A percentile compares a stretch with the other conserved stretches of the same genome.
Evolutionary conservation across 2,797 vertebrate genomes (phyloP).

Genomic region (Coccyzus lansbergi): DNA sequence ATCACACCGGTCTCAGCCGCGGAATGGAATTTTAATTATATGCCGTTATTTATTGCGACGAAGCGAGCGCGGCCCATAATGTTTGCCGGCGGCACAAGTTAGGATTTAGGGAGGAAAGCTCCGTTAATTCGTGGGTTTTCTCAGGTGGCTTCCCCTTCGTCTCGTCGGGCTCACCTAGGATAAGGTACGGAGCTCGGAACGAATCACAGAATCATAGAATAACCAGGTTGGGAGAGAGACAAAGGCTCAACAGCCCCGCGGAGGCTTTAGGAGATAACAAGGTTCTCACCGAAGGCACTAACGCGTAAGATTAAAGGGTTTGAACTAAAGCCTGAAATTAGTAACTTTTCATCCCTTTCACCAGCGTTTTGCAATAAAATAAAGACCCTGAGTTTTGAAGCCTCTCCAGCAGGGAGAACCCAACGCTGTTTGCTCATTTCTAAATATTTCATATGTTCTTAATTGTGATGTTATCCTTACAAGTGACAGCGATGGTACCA

Average conservation of each 20-base stretch:
- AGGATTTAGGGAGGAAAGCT: conserved; percentile 58
- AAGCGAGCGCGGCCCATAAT: neutral
- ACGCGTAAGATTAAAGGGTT: conserved; percentile 68
- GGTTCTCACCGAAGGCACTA: conserved; percentile 26
- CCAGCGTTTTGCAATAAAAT: conserved; percentile 65
- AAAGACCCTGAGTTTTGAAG: conserved; percentile 47
- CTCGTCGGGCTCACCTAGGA: conserved; percentile 50
- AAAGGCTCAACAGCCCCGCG: conserved; percentile 8
- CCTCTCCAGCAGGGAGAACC: neutral
- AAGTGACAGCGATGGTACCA: conserved; percentile 57
- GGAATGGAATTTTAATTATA: conserved; percentile 75
- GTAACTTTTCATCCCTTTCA: conserved; percentile 63
- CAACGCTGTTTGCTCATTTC: conserved; percentile 58
- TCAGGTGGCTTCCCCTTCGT: conserved; percentile 13
- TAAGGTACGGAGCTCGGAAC: neutral
- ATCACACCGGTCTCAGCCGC: conserved; percentile 66
- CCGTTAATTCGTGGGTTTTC: neutral
- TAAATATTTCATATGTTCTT: conserved; percentile 65
- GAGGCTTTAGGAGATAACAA: conserved; percentile 49
- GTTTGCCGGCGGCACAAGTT: conserved; percentile 31
- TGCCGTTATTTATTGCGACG: conserved; percentile 69
- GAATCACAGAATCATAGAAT: no score
- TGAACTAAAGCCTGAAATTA: conserved; percentile 72
- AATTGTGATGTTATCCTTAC: conserved; percentile 64
- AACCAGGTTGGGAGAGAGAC: no score